Percentiles rank a stretch among this genome's conserved stretches.
phyloP scores from a whole-genome alignment of 1,140 invertebrate genomes.

The Plodia interpunctella region DNA sequence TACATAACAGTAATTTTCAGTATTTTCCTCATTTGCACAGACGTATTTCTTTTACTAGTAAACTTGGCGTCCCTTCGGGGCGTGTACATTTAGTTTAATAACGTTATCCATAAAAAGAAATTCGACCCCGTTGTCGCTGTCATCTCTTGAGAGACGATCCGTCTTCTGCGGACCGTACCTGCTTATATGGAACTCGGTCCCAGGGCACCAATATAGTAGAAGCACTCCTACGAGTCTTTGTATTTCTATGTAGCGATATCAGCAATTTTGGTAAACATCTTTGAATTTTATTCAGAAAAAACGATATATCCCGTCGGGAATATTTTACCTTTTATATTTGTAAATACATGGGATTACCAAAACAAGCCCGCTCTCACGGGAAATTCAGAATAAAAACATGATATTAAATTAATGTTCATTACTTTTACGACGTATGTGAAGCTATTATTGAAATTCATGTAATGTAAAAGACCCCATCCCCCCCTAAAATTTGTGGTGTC shows the following conservation, averaged over 20 bases:
- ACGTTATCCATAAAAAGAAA: constrained; percentile 22
- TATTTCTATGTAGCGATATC: background rate
- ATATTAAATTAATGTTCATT: too few species aligned
- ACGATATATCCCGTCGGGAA: background rate
- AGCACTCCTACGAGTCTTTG: background rate
- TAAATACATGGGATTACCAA: too few species aligned
- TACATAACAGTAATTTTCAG: too few species aligned
- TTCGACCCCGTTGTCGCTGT: constrained; percentile 25
- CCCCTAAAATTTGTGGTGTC: too few species aligned
- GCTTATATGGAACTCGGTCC: constrained; percentile 1
- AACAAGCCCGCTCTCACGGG: too few species aligned
- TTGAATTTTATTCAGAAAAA: background rate
- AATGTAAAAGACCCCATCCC: too few species aligned
- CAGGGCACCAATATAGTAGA: background rate
- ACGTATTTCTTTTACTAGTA: background rate
- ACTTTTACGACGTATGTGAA: too few species aligned
- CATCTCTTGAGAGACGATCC: constrained; percentile 28
- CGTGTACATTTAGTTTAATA: constrained; percentile 22
- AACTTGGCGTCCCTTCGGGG: constrained; percentile 15
- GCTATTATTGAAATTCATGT: too few species aligned
- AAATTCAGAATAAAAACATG: too few species aligned
- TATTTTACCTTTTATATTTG: background rate
- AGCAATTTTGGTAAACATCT: background rate
- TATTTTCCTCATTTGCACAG: background rate
- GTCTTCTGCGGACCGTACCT: constrained; percentile 19